phyloP scores from a whole-genome alignment of 2,797 vertebrate genomes.

The Caiman crocodilus region DNA sequence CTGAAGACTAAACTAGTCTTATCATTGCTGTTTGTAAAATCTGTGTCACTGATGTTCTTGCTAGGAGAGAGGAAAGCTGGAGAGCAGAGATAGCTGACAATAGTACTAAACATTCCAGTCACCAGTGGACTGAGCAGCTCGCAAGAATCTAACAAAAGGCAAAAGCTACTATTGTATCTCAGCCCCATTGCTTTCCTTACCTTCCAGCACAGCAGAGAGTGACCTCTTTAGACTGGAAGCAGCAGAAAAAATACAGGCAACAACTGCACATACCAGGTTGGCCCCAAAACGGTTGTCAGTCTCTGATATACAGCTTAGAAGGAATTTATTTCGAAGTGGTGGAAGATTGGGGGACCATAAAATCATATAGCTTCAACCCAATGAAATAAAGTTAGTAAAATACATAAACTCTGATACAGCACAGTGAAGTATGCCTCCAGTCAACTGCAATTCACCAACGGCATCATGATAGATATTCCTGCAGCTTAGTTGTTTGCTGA shows the following conservation, averaged over 20 bases:
- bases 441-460: slow-evolving; percentile 54
- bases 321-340: slow-evolving; percentile 66
- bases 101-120: slow-evolving; percentile 10
- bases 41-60: slow-evolving; percentile 52
- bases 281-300: slow-evolving; percentile 10
- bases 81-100: slow-evolving; percentile 27
- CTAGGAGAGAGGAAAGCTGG: slow-evolving; percentile 44
- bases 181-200: background rate
- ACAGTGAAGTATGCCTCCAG: slow-evolving; percentile 47
- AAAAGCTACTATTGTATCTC: background rate
- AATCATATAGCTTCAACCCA: slow-evolving; percentile 56
- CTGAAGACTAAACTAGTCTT: slow-evolving; percentile 35
- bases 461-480: slow-evolving; percentile 45
- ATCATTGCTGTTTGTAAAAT: slow-evolving; percentile 54
- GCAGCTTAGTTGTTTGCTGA: slow-evolving; percentile 15
- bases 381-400: slow-evolving; percentile 75
- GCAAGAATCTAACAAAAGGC: slow-evolving; percentile 27
- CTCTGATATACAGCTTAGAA: background rate
- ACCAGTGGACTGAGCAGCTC: background rate
- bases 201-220: background rate
- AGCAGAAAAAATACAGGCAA: slow-evolving; percentile 51
- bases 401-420: slow-evolving; percentile 42
- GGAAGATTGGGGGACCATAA: slow-evolving; percentile 52
- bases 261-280: slow-evolving; percentile 4
- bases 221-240: background rate